Conservation (phyloP, 35 echinoderm and acorn worm genomes). For the Heliocidaris erythrogramma region DNA sequence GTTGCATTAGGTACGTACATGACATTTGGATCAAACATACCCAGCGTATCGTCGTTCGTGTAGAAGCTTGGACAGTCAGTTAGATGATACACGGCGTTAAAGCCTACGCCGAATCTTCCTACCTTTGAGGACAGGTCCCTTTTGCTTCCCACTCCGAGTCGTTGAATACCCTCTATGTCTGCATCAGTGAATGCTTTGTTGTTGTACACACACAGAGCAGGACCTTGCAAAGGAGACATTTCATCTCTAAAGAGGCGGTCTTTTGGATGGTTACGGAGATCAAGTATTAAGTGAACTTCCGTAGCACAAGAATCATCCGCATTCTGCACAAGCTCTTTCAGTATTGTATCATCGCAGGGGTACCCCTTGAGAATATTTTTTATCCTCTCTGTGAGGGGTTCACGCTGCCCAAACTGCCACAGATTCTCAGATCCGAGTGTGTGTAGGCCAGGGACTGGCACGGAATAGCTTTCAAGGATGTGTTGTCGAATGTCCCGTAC, state of each 20-base stretch:
- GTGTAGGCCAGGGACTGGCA: slow-evolving; percentile 24
- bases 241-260: slow-evolving; percentile 28
- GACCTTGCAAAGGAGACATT: slow-evolving; percentile 55
- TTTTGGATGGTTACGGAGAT: slow-evolving; percentile 57
- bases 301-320: slow-evolving; percentile 80
- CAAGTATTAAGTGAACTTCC: slow-evolving; percentile 74
- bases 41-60: slow-evolving; percentile 55
- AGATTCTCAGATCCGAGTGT: neutral
- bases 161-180: slow-evolving; percentile 84
- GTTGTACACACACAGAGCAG: slow-evolving; percentile 80
- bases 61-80: slow-evolving; percentile 84
- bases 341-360: slow-evolving; percentile 45
- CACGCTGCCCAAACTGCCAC: slow-evolving; percentile 71
- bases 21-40: slow-evolving; percentile 72
- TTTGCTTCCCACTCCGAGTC: slow-evolving; percentile 77
- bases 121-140: slow-evolving; percentile 50
- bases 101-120: slow-evolving; percentile 82
- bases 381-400: slow-evolving; percentile 69
- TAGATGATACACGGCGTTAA: slow-evolving; percentile 84
- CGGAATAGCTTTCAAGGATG: slow-evolving; percentile 40
- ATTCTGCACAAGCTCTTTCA: slow-evolving; percentile 90
- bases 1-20: slow-evolving; percentile 42
- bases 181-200: slow-evolving; percentile 73
- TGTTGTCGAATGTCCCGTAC: slow-evolving; percentile 51
- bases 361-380: slow-evolving; percentile 65